A percentile compares a stretch with the other conserved stretches of the same genome.
phyloP scores from a whole-genome alignment of 1,140 invertebrate species.

The Marisa cornuarietis region DNA sequence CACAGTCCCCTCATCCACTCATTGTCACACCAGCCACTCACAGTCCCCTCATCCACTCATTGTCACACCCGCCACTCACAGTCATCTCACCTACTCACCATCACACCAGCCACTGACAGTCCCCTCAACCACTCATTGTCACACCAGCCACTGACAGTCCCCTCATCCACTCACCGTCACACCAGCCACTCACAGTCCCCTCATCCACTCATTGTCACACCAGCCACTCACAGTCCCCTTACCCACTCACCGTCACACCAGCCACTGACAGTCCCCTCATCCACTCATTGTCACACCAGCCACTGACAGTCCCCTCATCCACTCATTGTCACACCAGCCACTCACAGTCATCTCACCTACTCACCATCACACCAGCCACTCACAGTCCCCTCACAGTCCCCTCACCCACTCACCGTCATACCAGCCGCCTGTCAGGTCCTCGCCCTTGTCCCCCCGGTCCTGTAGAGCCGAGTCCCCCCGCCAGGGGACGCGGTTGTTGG shows the following conservation, averaged over 20 bases:
- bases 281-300: constrained; percentile 19
- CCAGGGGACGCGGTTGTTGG: constrained; percentile 60
- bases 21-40: too few relatives aligned
- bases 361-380: neutral
- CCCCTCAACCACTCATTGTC: too few relatives aligned
- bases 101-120: too few relatives aligned
- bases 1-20: too few relatives aligned
- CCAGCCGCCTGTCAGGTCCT: constrained; percentile 66
- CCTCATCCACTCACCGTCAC: constrained; percentile 8
- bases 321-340: constrained; percentile 1
- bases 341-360: neutral
- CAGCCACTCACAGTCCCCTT: neutral
- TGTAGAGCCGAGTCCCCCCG: constrained; percentile 60
- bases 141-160: too few relatives aligned
- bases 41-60: too few relatives aligned
- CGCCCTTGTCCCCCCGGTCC: constrained; percentile 58
- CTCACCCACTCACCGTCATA: constrained; percentile 56
- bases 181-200: neutral
- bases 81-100: too few relatives aligned
- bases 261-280: neutral
- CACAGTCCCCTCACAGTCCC: too few relatives aligned
- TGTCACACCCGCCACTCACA: too few relatives aligned
- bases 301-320: neutral
- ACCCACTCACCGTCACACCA: constrained; percentile 12
- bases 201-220: neutral